Conservation (phyloP, 2,113 vertebrate genomes). For the Bos taurus region ARS-UCD2.0 NC_037357.1:68314501-68315000, state of each 20-base stretch:
- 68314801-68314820: background rate
- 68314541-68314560: background rate
- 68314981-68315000: background rate
- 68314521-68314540: background rate
- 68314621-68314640: background rate
- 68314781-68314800: background rate
- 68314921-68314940: background rate
- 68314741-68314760: background rate
- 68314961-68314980: background rate
- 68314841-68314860: background rate
- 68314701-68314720: background rate
- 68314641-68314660: background rate
- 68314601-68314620: background rate
- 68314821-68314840: background rate
- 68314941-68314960: background rate
- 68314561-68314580: background rate
- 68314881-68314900: background rate
- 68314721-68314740: background rate
- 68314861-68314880: background rate
- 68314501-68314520: background rate
- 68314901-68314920: background rate
- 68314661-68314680: background rate
- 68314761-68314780: background rate
- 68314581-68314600: background rate
- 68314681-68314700: background rate